Evolutionary conservation across 92 coral and sea anemone genomes (phyloP), one percentile per base, ranked within the genome.

Genomic region (Scolanthus callimorphus): DNA sequence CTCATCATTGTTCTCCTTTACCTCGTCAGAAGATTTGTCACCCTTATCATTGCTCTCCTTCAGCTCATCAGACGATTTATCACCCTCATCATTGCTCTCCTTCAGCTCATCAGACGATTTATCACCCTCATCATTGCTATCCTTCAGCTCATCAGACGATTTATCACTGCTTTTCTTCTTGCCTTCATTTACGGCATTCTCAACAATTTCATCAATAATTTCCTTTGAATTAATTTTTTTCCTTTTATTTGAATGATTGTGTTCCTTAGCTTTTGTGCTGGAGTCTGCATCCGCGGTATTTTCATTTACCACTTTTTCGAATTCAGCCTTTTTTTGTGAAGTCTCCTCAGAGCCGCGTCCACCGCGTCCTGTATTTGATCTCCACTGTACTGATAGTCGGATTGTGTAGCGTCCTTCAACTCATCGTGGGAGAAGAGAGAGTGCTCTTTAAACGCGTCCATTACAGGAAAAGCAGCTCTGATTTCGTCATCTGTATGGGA

Each of bases 391-490:
- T 60, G 58, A 39, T 71, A 77, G 50, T 87, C 95, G n/a, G 59
- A 82, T 47, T 76, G 72, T n/a, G n/a, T n/a, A n/a, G n/a, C n/a
- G 34, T 82, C 95, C 41, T 69, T 82, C 27, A 87, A 64, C 51
- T 87, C 95, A 10, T 73, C 95, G 2, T 80, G 62, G 3, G 79
- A 34, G 23, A 82, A 50, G 20, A 77, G 49, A 1, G 80, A 47
- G 25, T 80, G 84, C 2, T 77, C 53, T 64, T 87, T 87, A 39
- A 87, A 87, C 6, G 74, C 83, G 49, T 78, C 83, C 83, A 87
- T 82, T 20, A 87, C 56, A 0, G 95, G 95, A 55, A 87, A 87
- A 15, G 90, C 85, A 9, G 90, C 81, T 29, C 83, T 62, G 21
- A 69, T 62, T 49, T 83, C 66, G 2, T 89, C 79, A 27, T 82